Evolutionary conservation across 2,797 vertebrate species (phyloP), one percentile per base, ranked within the genome.

Genomic region (Syngnathus acus): DNA sequence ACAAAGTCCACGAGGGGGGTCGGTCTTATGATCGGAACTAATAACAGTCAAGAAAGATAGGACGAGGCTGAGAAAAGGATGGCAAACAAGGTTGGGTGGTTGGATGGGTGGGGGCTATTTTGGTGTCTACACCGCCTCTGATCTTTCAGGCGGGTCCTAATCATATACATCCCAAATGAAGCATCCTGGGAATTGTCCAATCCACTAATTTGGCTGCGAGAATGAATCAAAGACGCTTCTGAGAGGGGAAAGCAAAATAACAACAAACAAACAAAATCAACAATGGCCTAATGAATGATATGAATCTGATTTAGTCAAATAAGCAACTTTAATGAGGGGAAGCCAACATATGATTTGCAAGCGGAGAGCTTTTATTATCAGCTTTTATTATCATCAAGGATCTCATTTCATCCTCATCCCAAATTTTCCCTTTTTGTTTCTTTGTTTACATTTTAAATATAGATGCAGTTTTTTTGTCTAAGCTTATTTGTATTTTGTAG

Each of bases 101-200:
- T 67, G 69, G 66, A 55, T 64, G 50, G 17, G 21, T 77, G 51
- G 42, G 42, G 4, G 42, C 4, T 32, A 32, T 13, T 3, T 43
- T 43, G 11, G 67, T 72, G 70, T 74, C 76, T 65, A 60, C 66
- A 16, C 1, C 8, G 63, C 7, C 72, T 89, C 79, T 84, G 86
- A 90, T 90, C 85, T 88, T 80, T 64, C 68, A 60, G 77, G 83
- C 79, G 67, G 78, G 77, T 80, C 78, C 71, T 87, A 84, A 88
- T 90, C 79, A 87, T 84, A 86, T 77, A 84, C 84, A 64, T 70
- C 64, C 70, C 71, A 82, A 86, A 84, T 84, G 65, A 87, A 87
- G 76, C 80, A 66, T 82, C 87, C 72, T 16, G 88, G 88, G 88
- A 87, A 70, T 75, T 84, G 80, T 69, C 59, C 65, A 17, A 26